phyloP scores from a whole-genome alignment of 2,113 vertebrate genomes.

The Galeopterus variegatus region DNA sequence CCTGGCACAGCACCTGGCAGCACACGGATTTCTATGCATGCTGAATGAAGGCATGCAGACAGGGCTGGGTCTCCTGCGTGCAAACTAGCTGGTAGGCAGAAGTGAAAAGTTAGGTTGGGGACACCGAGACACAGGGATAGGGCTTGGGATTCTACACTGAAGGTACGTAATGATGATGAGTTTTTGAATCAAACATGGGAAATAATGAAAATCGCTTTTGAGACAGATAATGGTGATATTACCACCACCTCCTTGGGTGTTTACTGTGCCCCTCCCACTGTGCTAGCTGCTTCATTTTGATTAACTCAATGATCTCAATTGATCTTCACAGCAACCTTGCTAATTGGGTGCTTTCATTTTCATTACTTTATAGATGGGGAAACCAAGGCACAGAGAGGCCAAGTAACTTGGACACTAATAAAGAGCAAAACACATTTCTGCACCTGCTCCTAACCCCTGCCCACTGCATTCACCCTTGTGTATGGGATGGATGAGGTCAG shows the following conservation, averaged over 20 bases:
- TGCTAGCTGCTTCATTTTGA: not conserved
- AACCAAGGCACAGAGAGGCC: not conserved
- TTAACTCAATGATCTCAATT: not conserved
- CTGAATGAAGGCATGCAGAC: not conserved
- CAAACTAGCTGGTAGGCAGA: not conserved
- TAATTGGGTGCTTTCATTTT: not conserved
- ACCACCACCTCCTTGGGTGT: not conserved
- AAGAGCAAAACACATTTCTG: accelerated
- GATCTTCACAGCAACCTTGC: not conserved
- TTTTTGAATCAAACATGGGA: slow-evolving; percentile 24
- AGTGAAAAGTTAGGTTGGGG: not conserved
- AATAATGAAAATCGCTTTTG: not conserved
- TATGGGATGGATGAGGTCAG: not conserved
- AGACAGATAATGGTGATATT: not conserved
- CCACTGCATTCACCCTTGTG: accelerated
- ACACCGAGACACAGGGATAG: not conserved
- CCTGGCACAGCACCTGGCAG: not conserved
- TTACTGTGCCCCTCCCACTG: not conserved
- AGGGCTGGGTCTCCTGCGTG: not conserved
- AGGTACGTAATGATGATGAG: not conserved
- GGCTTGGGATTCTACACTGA: not conserved
- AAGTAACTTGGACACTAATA: not conserved
- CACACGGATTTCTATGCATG: not conserved
- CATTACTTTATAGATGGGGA: not conserved
- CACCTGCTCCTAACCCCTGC: not conserved